Conservation (phyloP, 2,888 invertebrate genomes). For the Calephelis perditalis region DNA sequence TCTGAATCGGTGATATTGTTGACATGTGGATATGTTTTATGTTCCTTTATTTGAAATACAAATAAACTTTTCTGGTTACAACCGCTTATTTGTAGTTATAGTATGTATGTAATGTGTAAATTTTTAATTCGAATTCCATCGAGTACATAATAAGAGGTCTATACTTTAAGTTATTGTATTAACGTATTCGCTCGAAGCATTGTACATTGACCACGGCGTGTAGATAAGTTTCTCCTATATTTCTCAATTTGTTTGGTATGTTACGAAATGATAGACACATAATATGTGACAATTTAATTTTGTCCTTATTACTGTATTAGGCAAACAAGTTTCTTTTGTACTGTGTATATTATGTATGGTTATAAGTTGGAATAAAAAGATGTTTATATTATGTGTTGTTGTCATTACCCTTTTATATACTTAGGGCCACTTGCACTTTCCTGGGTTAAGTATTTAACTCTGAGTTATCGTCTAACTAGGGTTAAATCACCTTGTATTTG, state of each 20-base stretch:
- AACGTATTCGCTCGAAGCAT: constrained; percentile 75
- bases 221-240: constrained; percentile 75
- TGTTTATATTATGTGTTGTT: constrained; percentile 70
- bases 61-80: constrained; percentile 72
- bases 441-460: too few relatives aligned
- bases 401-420: constrained; percentile 34
- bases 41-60: constrained; percentile 76
- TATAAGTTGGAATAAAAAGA: constrained; percentile 81
- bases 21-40: constrained; percentile 76
- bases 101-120: constrained; percentile 77
- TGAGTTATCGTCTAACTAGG: too few relatives aligned
- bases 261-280: constrained; percentile 63
- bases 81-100: constrained; percentile 74
- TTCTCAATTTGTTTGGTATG: constrained; percentile 73
- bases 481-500: too few relatives aligned
- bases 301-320: constrained; percentile 75
- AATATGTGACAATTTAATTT: constrained; percentile 72
- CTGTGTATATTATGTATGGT: constrained; percentile 90
- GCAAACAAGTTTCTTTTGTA: constrained; percentile 86
- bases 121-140: constrained; percentile 77
- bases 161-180: constrained; percentile 76
- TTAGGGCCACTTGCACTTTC: too few relatives aligned
- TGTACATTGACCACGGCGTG: constrained; percentile 73
- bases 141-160: constrained; percentile 76
- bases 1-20: constrained; percentile 75